Evolutionary conservation across 2,888 invertebrate species (phyloP).

Genomic region (Ganaspis brasiliensis): DNA sequence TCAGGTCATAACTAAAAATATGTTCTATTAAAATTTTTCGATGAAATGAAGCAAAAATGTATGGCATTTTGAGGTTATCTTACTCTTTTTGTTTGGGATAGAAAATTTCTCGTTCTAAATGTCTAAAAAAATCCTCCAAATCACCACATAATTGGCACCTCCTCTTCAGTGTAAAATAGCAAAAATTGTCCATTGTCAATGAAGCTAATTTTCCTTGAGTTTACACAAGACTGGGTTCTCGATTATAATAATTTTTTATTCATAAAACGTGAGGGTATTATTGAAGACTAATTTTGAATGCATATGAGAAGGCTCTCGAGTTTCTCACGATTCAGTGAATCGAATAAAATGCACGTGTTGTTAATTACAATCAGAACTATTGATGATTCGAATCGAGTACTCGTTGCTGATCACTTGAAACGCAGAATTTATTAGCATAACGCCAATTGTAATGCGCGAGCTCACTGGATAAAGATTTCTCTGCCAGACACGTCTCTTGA

Average conservation of each 20-base stretch:
- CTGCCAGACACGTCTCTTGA: conserved; percentile 7
- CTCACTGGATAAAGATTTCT: conserved; percentile 25
- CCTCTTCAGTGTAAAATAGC: no score
- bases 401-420: conserved; percentile 36
- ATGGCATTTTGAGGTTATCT: no score
- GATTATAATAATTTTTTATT: not conserved
- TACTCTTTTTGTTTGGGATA: no score
- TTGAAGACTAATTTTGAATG: conserved; percentile 6
- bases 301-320: not conserved
- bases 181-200: no score
- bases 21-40: no score
- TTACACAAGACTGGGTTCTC: no score
- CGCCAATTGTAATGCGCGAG: conserved; percentile 47
- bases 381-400: conserved; percentile 29
- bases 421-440: conserved; percentile 51
- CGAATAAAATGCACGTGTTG: conserved; percentile 25
- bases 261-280: conserved; percentile 15
- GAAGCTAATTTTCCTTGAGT: no score
- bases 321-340: conserved; percentile 13
- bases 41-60: no score
- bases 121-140: no score
- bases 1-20: no score
- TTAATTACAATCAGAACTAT: conserved; percentile 30
- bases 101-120: no score
- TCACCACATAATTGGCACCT: no score